These are phyloP conservation scores for Apamea epomidion DNA, from an alignment of 2,888 invertebrate species.

Conservation along the genomic window DNA sequence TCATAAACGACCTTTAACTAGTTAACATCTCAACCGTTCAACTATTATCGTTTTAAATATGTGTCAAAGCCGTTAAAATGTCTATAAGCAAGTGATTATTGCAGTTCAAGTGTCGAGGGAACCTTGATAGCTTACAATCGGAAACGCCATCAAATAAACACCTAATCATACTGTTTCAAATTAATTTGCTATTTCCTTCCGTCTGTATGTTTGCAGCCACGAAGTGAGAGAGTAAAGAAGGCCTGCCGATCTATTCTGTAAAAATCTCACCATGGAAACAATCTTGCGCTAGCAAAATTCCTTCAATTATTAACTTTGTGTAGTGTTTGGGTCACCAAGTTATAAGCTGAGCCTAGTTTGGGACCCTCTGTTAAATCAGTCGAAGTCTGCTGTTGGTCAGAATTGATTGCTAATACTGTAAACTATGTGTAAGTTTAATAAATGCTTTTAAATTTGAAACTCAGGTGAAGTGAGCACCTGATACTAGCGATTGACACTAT, in stretches of 20 bases:
- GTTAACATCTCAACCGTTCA: constrained; percentile 4
- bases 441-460: too few species aligned
- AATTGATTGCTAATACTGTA: too few species aligned
- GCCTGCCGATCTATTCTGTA: neutral
- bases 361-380: too few species aligned
- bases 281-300: too few species aligned
- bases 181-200: constrained; percentile 57
- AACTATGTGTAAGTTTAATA: too few species aligned
- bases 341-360: too few species aligned
- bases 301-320: too few species aligned
- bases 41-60: constrained; percentile 24
- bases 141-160: constrained; percentile 47
- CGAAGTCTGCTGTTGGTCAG: too few species aligned
- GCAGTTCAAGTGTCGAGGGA: constrained; percentile 6
- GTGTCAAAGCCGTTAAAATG: constrained; percentile 52
- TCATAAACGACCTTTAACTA: constrained; percentile 20
- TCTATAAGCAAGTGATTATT: constrained; percentile 42
- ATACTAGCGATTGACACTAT: too few species aligned
- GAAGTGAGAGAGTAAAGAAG: neutral
- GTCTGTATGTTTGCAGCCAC: neutral
- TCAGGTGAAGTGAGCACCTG: too few species aligned
- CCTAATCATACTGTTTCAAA: constrained; percentile 43
- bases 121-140: constrained; percentile 49
- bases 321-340: too few species aligned
- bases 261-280: too few species aligned